Evolutionary conservation across 2,797 vertebrate genomes (phyloP).

Genomic region (Diglossa cyanea): DNA sequence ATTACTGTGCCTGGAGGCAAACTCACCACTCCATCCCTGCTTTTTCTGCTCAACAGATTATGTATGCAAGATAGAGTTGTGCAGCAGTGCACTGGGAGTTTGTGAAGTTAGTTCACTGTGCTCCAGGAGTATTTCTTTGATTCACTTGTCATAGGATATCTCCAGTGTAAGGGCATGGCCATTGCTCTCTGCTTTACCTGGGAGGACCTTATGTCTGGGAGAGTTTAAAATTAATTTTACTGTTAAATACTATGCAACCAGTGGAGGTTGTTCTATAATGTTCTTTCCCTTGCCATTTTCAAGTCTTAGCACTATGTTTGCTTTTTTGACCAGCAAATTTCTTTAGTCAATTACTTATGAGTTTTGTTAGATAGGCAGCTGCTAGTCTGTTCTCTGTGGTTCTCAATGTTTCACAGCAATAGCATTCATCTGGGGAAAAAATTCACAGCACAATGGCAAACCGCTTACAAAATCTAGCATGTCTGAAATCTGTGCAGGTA

Average conservation of each 20-base stretch:
- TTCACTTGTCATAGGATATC: background rate
- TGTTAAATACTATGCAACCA: background rate
- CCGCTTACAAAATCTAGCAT: background rate
- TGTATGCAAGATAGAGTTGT: background rate
- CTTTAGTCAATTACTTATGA: background rate
- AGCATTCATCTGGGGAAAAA: background rate
- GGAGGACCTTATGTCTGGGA: background rate
- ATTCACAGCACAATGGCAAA: background rate
- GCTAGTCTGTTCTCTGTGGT: background rate
- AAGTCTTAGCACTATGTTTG: background rate
- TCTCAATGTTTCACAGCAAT: background rate
- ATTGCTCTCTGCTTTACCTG: background rate
- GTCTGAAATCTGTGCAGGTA: background rate
- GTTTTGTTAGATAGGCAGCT: background rate
- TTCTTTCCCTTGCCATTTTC: background rate
- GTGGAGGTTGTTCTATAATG: background rate
- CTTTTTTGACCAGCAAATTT: background rate
- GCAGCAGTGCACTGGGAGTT: background rate
- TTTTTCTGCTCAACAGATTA: background rate
- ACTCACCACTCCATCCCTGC: background rate
- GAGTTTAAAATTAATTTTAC: background rate
- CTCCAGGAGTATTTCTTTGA: background rate
- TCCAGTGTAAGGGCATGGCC: background rate
- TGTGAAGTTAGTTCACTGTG: background rate
- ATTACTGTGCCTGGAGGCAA: background rate